Evolutionary conservation across 2,888 invertebrate species (phyloP).

Genomic region (Galeopsomyia nigrocyanea): DNA sequence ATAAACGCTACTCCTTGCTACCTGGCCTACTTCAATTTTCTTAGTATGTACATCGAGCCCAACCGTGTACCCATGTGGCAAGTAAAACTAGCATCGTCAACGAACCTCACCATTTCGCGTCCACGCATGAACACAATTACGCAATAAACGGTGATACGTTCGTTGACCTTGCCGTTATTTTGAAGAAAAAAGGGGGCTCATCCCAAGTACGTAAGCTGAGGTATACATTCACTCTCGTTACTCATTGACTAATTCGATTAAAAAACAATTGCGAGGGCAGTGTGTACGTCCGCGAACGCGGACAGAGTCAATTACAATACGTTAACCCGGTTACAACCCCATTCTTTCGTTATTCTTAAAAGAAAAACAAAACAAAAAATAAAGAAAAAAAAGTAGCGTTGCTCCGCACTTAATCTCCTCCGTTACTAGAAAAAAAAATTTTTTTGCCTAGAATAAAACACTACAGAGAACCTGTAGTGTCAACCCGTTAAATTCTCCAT

Average conservation of each 20-base stretch:
- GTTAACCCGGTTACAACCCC: conserved; percentile 1
- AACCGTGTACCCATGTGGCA: conserved; percentile 21
- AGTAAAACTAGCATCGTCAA: conserved; percentile 34
- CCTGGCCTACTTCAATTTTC: background rate
- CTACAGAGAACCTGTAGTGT: conserved; percentile 8
- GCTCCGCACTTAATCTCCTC: conserved; percentile 6
- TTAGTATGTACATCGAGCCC: conserved; percentile 39
- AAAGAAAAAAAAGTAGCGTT: conserved; percentile 9
- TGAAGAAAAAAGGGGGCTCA: conserved; percentile 23
- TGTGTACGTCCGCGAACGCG: conserved; percentile 23
- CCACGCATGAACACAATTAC: conserved; percentile 30
- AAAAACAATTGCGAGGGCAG: conserved; percentile 39
- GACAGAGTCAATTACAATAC: conserved; percentile 23
- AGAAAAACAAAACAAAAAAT: background rate
- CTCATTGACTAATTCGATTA: conserved; percentile 24
- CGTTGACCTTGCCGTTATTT: conserved; percentile 31
- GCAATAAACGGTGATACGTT: conserved; percentile 26
- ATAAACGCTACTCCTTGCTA: conserved; percentile 26
- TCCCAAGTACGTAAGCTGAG: background rate
- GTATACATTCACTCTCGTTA: conserved; percentile 5
- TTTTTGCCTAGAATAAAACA: conserved; percentile 31
- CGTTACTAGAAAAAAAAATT: conserved; percentile 16
- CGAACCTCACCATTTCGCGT: conserved; percentile 11
- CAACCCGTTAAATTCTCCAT: conserved; percentile 64
- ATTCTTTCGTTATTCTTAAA: conserved; percentile 14